Evolutionary conservation across 2,888 invertebrate species (phyloP), one percentile per base, ranked within the genome.

Genomic region (Nephrocerus scutellatus): DNA sequence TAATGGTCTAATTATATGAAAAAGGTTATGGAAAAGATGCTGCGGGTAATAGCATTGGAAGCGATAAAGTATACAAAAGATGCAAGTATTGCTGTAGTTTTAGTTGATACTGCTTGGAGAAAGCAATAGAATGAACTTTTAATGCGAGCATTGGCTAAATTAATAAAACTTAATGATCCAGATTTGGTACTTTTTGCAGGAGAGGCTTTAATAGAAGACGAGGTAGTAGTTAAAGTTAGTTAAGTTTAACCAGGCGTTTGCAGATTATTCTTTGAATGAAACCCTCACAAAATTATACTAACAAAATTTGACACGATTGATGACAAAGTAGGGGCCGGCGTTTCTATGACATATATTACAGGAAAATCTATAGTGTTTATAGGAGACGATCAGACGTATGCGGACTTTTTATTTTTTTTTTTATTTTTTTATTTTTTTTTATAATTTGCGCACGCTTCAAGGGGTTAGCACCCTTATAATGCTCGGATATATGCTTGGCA

Each of bases 251-350:
- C 88, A 90, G 64, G 92, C 95, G 0, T 71, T 97, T 30, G 93
- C 93, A 5, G 93, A 97, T 70, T 84, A 88, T 71, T 77, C 77
- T 41, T 75, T 80, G 0, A 74, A 79, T 1, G 66, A 68, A 79
- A 79, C 62, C 89, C 91, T 0, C 88, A 90, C 59, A 77, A 90
- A 28, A 97, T 97, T 52, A 92, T 97, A 19, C 76, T 97, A 37
- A 96, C 96, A 6, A 97, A 97, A 72, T 97, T 96, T 71, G 96
- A 97, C 68, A 97, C 97, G 1, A 96, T 97, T 56, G 97, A 97
- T 66, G 97, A 97, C 67, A 95, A 96, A 44, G 84, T 97, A 23
- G 96, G 96, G 15, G 96, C 96, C 25, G 95, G 96, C 6, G 91
- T 97, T 53, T 96, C 96, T 10, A 97, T 97, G 97, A 93, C 96